Evolutionary conservation across 1,140 invertebrate genomes (phyloP), one percentile per base, ranked within the genome.

Genomic region (Atopsyche davidsoni): DNA sequence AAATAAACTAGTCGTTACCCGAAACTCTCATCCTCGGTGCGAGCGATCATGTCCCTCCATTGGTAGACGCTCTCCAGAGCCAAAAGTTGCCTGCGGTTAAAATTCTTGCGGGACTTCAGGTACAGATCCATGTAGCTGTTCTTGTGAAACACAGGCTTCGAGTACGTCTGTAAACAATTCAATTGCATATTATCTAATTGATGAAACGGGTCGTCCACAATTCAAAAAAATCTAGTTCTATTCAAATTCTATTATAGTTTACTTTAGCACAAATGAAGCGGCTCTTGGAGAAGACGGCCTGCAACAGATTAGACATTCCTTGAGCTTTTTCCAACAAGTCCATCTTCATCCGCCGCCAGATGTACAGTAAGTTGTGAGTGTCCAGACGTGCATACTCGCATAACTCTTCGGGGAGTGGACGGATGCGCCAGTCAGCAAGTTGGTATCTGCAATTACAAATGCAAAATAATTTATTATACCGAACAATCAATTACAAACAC

Each of bases 381-480:
- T 99, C 96, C 62, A 85, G 81, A 21, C 95, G 75, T 0, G 96
- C 96, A 73, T 99, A 99, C 46, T 81, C 74, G 1, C 91, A 69
- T 58, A 98, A 75, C 60, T 90, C 85, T 19, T 81, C 75, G 0
- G 91, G 87, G 23, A 99, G 69, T 0, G 96, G 96, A 39, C 85
- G 77, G 17, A 96, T 89, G 51, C 96, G 82, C 96, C 96, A 99
- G 69, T 99, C 96, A 2, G 94, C 92, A 22, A 94, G 66, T 67
- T 98, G 96, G 66, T 87, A 93, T 47, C 72, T 72, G 50, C 6
- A 49, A 36, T n/a, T n/a, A n/a, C n/a, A n/a, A n/a, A n/a, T n/a
- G n/a, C n/a, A n/a, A n/a, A n/a, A n/a, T n/a, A n/a, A n/a, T n/a
- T n/a, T n/a, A n/a, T n/a, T n/a, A n/a, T n/a, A n/a, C n/a, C n/a